A percentile compares a stretch with the other conserved stretches of the same genome.
phyloP scores from a whole-genome alignment of 1,140 invertebrate species.

The Drosophila tropicalis region DNA sequence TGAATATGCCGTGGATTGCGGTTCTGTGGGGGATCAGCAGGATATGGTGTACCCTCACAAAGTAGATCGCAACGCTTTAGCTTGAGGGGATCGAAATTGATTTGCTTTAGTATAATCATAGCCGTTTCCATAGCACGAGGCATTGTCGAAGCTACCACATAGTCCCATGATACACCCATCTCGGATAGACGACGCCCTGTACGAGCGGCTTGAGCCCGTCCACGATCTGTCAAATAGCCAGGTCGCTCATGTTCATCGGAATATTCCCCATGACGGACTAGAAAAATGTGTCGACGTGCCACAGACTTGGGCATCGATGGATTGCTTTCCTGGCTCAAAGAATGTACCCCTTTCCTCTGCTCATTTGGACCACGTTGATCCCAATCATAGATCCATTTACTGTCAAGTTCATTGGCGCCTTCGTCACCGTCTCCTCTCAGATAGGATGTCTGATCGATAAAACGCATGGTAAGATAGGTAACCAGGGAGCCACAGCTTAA shows the following conservation, averaged over 20 bases:
- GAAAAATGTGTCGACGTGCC: constrained; percentile 91
- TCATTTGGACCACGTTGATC: constrained; percentile 87
- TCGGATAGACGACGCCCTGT: constrained; percentile 91
- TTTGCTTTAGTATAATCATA: constrained; percentile 87
- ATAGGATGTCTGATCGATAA: constrained; percentile 24
- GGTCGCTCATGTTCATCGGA: constrained; percentile 89
- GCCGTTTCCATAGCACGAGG: constrained; percentile 95
- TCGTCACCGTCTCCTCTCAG: not conserved
- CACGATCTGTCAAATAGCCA: constrained; percentile 92
- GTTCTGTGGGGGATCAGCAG: constrained; percentile 94
- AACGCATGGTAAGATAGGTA: constrained; percentile 38
- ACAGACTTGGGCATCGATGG: constrained; percentile 88
- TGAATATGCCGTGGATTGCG: constrained; percentile 88
- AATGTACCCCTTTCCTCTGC: constrained; percentile 68
- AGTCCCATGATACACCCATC: constrained; percentile 89
- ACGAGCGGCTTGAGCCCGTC: constrained; percentile 90
- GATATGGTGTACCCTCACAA: constrained; percentile 96
- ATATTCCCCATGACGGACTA: constrained; percentile 98
- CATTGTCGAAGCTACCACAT: constrained; percentile 95
- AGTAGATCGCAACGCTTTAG: constrained; percentile 89
- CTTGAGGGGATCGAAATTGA: constrained; percentile 83
- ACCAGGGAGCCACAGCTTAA: constrained; percentile 51
- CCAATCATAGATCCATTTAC: constrained; percentile 92
- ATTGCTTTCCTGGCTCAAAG: constrained; percentile 70
- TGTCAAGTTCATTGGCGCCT: not conserved